phyloP scores from a whole-genome alignment of 2,797 vertebrate species.

The Knipowitschia caucasica region DNA sequence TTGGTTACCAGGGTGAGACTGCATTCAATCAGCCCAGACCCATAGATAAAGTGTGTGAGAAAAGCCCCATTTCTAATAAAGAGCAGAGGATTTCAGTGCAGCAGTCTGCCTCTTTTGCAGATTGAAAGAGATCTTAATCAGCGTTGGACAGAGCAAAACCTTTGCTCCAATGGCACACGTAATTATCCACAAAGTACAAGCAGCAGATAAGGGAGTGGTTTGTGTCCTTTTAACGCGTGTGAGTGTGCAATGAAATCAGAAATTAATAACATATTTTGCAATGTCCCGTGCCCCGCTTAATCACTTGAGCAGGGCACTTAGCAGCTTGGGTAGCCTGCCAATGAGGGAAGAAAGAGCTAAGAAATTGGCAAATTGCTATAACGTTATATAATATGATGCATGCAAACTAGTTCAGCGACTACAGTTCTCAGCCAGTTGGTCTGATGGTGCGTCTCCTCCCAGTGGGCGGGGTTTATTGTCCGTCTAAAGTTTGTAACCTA shows the following conservation, averaged over 20 bases:
- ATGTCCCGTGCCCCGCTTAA: not conserved
- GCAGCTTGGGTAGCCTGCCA: not conserved
- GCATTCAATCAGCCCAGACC: constrained; percentile 30
- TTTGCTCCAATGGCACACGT: constrained; percentile 5
- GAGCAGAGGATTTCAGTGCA: constrained; percentile 3
- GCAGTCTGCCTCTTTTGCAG: constrained; percentile 2
- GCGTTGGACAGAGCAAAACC: constrained; percentile 1
- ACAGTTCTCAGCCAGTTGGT: too few species aligned
- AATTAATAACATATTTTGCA: not conserved
- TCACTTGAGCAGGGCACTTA: not conserved
- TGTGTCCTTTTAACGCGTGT: not conserved
- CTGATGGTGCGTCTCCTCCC: not conserved
- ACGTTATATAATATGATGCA: not conserved
- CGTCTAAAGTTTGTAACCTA: not conserved
- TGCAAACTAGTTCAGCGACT: not conserved
- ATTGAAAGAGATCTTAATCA: constrained; percentile 15
- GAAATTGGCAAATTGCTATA: not conserved
- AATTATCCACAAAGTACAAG: not conserved
- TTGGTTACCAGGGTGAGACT: constrained; percentile 36
- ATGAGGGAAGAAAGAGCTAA: not conserved
- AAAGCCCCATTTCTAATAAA: constrained; percentile 18
- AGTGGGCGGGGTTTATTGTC: not conserved
- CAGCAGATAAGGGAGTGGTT: not conserved
- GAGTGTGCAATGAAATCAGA: not conserved
- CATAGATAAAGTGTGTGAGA: constrained; percentile 19